A percentile compares a stretch with the other conserved stretches of the same genome.
Evolutionary conservation across 2,797 vertebrate genomes (phyloP).

Genomic region (Lepidocolaptes lacrymiger): DNA sequence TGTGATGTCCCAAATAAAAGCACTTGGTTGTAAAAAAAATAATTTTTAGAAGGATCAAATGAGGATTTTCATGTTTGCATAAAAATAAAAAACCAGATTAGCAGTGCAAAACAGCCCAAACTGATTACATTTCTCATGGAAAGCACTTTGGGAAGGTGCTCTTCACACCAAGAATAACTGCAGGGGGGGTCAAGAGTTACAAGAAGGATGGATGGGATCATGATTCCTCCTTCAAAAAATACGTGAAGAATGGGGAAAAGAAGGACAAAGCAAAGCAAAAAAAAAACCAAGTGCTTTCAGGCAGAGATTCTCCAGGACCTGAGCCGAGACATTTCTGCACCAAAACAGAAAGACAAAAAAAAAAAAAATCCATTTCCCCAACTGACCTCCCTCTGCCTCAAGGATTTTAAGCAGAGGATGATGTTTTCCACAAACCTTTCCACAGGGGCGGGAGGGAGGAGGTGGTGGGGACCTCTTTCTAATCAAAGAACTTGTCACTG

Average conservation of each 20-base stretch:
- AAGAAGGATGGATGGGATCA: neutral
- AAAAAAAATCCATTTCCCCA: neutral
- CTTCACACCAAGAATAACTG: neutral
- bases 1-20: neutral
- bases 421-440: neutral
- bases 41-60: neutral
- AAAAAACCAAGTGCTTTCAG: neutral
- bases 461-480: neutral
- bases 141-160: neutral
- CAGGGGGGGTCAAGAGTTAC: accelerated
- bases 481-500: conserved; percentile 51
- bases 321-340: neutral
- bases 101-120: neutral
- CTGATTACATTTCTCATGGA: neutral
- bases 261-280: neutral
- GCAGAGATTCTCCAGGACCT: neutral
- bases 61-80: neutral
- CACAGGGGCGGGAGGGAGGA: neutral
- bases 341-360: neutral
- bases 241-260: neutral
- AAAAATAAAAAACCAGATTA: neutral
- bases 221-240: neutral
- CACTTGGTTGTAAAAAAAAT: accelerated
- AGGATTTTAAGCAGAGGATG: neutral
- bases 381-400: accelerated